Evolutionary conservation across 1,140 invertebrate species (phyloP), one percentile per base, ranked within the genome.

Genomic region (Muscidifurax raptorellus): DNA sequence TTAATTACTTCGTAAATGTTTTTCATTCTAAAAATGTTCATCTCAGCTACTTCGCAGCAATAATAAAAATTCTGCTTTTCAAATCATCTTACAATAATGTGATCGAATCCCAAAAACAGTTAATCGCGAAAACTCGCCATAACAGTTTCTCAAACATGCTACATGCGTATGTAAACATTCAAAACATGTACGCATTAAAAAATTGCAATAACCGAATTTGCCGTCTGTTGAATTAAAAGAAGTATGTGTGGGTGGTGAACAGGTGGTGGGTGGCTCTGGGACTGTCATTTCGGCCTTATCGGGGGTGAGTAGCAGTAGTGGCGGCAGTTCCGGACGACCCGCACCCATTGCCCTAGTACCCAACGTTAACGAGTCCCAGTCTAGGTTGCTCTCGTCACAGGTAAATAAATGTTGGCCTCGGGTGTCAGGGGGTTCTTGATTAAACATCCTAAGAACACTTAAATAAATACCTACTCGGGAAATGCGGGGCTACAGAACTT

Each of bases 271-370:
- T 90, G 90, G 91, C 86, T 91, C 92, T 88, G 91, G 91, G 90
- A 91, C 91, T 90, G 90, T 92, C 87, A 90, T 93, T 88, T 90
- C 93, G 87, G 91, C 91, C 87, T 89, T 93, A 87, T 90, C 91
- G 88, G 90, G 89, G 88, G 90, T 92, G 89, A 92, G 91, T 92
- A 91, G 91, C 89, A 89, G 91, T 92, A 92, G 90, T 90, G 91
- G 89, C 91, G 90, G 90, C 88, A 89, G 88, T 90, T 90, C 90
- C 89, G 89, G 93, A 88, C 90, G 90, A 89, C 89, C 92, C 89
- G 92, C 93, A 87, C 93, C 93, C 87, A 92, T 94, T 90, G 91
- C 93, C 88, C 92, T 94, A 90, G 91, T 94, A 89, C 93, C 94
- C 90, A 94, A 94, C 90, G 89, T 94, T 89, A 92, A 93, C 88